These are phyloP conservation scores for Drosophila albomicans DNA, from an alignment of 1,140 invertebrate species.

Conservation along the genomic window DNA sequence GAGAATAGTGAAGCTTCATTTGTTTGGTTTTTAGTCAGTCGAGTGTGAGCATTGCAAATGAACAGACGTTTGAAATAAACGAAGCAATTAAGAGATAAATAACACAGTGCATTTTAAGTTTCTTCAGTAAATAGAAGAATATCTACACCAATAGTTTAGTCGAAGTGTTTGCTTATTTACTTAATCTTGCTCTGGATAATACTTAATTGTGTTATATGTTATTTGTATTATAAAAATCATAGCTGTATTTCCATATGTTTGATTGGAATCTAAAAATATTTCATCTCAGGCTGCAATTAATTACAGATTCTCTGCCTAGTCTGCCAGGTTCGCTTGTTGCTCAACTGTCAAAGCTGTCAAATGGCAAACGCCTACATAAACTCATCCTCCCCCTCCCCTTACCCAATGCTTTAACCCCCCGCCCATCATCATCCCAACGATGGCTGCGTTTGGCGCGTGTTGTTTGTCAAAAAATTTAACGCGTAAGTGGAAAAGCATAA, in stretches of 20 bases:
- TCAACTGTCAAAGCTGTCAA: constrained; percentile 59
- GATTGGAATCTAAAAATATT: neutral
- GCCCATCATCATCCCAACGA: neutral
- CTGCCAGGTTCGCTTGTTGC: neutral
- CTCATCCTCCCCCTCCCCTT: neutral
- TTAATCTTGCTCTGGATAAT: too few species aligned
- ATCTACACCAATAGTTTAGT: too few species aligned
- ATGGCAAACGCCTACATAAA: constrained; percentile 47
- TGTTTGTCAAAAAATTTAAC: constrained; percentile 74
- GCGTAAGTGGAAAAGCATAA: constrained; percentile 69
- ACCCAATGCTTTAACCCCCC: neutral
- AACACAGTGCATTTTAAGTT: too few species aligned
- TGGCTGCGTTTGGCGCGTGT: constrained; percentile 39
- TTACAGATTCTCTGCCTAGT: neutral
- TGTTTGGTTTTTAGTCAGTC: too few species aligned
- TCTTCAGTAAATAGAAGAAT: too few species aligned
- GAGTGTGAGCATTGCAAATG: too few species aligned
- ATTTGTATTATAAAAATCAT: too few species aligned
- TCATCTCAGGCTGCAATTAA: neutral
- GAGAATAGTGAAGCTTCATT: too few species aligned
- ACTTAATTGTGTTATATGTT: too few species aligned
- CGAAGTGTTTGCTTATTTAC: too few species aligned
- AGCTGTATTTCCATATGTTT: neutral
- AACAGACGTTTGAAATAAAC: too few species aligned
- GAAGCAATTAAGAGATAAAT: too few species aligned